These are phyloP conservation scores for Dicerorhinus sumatrensis DNA, from an alignment of 2,113 vertebrate species.

Conservation along the genomic window DNA sequence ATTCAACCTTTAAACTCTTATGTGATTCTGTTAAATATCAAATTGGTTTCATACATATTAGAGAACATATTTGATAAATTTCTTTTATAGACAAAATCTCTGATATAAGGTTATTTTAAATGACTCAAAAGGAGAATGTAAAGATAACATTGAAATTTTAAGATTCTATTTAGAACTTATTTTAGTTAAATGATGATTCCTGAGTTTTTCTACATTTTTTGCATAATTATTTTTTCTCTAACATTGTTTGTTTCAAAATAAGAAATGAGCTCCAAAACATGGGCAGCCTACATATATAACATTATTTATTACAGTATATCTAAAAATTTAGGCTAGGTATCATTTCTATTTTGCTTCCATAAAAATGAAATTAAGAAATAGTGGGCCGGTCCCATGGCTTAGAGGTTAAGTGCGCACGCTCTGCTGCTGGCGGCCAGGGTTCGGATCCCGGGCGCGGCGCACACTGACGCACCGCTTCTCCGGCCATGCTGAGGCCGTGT, in stretches of 20 bases:
- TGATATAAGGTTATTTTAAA: neutral
- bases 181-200: neutral
- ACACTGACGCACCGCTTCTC: no score
- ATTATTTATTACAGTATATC: neutral
- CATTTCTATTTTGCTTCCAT: neutral
- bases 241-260: neutral
- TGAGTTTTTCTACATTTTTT: neutral
- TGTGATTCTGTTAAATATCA: neutral
- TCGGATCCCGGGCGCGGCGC: no score
- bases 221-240: neutral
- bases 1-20: neutral
- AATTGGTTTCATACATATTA: neutral
- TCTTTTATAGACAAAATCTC: neutral
- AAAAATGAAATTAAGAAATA: neutral
- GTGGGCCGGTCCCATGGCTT: no score
- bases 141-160: neutral
- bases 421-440: no score
- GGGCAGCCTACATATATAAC: neutral
- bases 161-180: neutral
- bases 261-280: neutral
- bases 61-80: neutral
- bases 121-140: neutral
- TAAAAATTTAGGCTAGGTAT: neutral
- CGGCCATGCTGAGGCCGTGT: no score
- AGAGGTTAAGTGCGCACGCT: no score